Base-by-base conservation (phyloP, 2,888 invertebrate genomes). In the Drosophila tanythrix region DNA sequence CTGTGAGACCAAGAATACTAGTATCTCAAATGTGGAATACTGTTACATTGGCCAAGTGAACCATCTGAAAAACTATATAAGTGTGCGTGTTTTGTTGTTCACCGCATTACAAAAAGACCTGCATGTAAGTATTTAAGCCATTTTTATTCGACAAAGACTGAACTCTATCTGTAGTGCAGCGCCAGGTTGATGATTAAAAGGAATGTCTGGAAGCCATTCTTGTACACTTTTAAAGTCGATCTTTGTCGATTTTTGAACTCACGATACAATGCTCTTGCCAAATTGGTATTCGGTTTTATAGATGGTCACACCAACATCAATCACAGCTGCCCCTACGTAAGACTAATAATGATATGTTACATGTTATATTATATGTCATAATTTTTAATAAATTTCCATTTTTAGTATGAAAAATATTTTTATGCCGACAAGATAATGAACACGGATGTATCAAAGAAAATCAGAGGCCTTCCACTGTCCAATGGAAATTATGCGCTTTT, bases 251-350 rank as follows among this genome's bases (percentile, higher is more conserved):
- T 64, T 35, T 50, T 38, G 38, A 66, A 61, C 15, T 0, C 4
- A 1, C 61, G 61, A 1, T 70, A 76, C 36, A 79, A 79, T 56
- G 73, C 50, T 11, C 0, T 79, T 38, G 70, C 62, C 25, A 79
- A 79, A 36, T 11, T 79, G 29, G 0, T 76, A 8, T 36, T 63
- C 4, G 56, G 48, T 6, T 50, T 69, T 6, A 0, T 73, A 1
- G 60, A 61, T 1, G 55, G 51, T 1, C 57, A 70, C 18, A 59
- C 36, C 2, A 69, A 71, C 29, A 4, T 75, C 4, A 74, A 77
- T 63, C 71, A 78, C 50, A 38, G 43, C 52, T 79, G 79, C n/a
- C 74, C 78, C 35, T 74, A 21, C 29, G 74, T 78, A 58, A 63
- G 74, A n/a, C 3, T 15, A 31, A 10, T 1, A 36, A 36, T 25